Conservation (phyloP, 2,888 invertebrate genomes). For the Bugulina stolonifera region DNA sequence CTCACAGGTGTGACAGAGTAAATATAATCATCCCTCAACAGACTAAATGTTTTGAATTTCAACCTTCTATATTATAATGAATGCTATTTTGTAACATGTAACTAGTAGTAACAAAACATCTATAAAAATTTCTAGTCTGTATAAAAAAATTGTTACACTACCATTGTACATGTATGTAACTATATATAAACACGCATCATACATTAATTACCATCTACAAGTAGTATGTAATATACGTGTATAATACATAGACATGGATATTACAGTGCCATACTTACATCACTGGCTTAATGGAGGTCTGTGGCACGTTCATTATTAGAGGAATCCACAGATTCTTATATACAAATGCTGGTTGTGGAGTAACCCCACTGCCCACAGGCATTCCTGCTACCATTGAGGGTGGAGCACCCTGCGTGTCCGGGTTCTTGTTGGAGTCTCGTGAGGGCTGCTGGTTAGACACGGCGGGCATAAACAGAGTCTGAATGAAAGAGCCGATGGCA, state of each 20-base stretch:
- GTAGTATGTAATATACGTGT: no score
- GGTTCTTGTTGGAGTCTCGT: conserved; percentile 36
- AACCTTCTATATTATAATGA: no score
- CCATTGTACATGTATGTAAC: no score
- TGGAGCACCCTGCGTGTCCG: conserved; percentile 59
- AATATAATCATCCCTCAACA: no score
- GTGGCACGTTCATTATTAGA: conserved; percentile 74
- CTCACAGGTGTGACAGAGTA: no score
- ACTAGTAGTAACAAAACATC: no score
- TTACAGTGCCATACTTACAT: conserved; percentile 64
- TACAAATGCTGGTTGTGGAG: conserved; percentile 84
- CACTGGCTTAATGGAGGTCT: conserved; percentile 78
- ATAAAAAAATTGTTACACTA: no score
- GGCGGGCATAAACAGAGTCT: conserved; percentile 55
- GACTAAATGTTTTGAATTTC: no score
- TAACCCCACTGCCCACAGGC: conserved; percentile 69
- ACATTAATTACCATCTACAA: no score
- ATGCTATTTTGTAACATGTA: no score
- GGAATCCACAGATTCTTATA: conserved; percentile 89
- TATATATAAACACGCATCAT: no score
- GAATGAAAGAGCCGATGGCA: conserved; percentile 75
- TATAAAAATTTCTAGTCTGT: no score
- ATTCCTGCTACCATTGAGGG: conserved; percentile 63
- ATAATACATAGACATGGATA: not conserved
- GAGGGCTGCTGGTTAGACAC: conserved; percentile 24